phyloP scores from a whole-genome alignment of 1,140 invertebrate genomes.

The Zaprionus inermis region DNA sequence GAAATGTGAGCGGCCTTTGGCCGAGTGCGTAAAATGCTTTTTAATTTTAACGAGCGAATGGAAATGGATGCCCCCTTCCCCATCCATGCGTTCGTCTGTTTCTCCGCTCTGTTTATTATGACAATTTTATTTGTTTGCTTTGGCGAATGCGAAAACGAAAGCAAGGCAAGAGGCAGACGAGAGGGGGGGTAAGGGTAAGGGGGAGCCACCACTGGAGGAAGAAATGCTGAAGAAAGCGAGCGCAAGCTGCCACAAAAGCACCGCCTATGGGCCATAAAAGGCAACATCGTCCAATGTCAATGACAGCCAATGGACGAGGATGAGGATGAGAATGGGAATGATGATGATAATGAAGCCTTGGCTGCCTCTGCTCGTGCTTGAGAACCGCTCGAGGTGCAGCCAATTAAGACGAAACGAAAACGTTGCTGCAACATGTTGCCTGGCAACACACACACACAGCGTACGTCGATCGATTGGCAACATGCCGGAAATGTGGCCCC shows the following conservation, averaged over 20 bases:
- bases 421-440: conserved; percentile 63
- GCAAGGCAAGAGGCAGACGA: conserved; percentile 17
- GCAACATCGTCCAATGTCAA: conserved; percentile 70
- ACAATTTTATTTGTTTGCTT: conserved; percentile 76
- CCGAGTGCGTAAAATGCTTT: conserved; percentile 64
- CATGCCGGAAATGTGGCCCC: conserved; percentile 72
- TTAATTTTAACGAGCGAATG: conserved; percentile 77
- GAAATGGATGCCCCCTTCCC: conserved; percentile 24
- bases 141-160: conserved; percentile 67
- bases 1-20: conserved; percentile 40
- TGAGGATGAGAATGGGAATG: conserved; percentile 27
- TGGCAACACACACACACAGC: too few relatives aligned
- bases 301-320: conserved; percentile 51
- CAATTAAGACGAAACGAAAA: conserved; percentile 53
- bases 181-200: conserved; percentile 16
- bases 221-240: conserved; percentile 35
- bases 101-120: conserved; percentile 66
- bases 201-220: neutral
- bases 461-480: conserved; percentile 12
- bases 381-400: conserved; percentile 34
- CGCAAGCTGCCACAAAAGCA: conserved; percentile 43
- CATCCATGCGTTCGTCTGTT: neutral
- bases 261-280: conserved; percentile 70
- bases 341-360: conserved; percentile 21
- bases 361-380: conserved; percentile 1